phyloP scores from a whole-genome alignment of 2,113 vertebrate genomes.

The Laticauda laticaudata region DNA sequence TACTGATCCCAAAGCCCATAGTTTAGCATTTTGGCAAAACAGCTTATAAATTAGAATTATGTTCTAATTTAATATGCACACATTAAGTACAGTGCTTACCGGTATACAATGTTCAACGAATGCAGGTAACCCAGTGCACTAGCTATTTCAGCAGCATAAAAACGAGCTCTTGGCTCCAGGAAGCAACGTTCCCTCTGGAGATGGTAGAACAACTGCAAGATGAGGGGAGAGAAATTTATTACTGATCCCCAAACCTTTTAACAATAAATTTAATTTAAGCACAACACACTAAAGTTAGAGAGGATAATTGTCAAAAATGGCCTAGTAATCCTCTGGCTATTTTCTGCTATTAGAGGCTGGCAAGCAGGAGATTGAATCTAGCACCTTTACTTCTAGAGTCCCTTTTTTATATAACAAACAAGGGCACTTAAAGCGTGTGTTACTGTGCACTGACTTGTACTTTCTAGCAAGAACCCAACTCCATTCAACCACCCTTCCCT shows the following conservation, averaged over 20 bases:
- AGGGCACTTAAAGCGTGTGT: conserved; percentile 10
- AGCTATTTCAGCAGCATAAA: conserved; percentile 96
- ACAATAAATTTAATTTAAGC: conserved; percentile 66
- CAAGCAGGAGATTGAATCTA: conserved; percentile 68
- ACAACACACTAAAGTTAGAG: conserved; percentile 48
- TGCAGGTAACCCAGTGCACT: conserved; percentile 97
- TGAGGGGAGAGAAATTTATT: conserved; percentile 50
- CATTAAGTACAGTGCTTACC: conserved; percentile 61
- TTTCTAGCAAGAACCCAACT: neutral
- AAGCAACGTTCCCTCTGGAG: conserved; percentile 97
- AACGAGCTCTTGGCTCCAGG: conserved; percentile 92
- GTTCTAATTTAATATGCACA: neutral
- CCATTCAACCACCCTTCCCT: neutral
- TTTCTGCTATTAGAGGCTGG: conserved; percentile 51
- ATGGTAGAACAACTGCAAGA: conserved; percentile 94
- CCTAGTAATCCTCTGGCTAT: conserved; percentile 47
- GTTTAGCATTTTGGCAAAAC: neutral
- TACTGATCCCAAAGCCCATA: neutral
- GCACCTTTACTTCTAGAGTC: conserved; percentile 58
- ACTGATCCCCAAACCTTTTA: conserved; percentile 45
- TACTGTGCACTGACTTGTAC: conserved; percentile 55
- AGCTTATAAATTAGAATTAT: neutral
- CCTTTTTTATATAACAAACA: conserved; percentile 55
- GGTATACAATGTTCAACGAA: conserved; percentile 96
- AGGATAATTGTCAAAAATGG: conserved; percentile 72